These are phyloP conservation scores for Eulacestoma nigropectus DNA, from an alignment of 2,113 vertebrate genomes.

Conservation along the genomic window DNA sequence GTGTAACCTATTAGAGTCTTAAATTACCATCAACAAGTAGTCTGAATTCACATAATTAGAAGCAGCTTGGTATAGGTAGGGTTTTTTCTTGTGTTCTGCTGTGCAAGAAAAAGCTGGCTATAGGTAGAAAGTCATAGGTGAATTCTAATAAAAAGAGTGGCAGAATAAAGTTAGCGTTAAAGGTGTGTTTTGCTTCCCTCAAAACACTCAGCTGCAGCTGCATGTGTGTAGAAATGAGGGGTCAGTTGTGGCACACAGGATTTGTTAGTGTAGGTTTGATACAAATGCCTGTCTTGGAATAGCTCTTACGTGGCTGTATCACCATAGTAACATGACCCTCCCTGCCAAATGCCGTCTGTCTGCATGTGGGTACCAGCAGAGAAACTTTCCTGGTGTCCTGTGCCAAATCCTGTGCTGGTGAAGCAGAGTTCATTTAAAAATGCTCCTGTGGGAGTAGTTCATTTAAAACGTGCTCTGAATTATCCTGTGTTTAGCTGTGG, in stretches of 20 bases:
- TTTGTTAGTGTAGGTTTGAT: not conserved
- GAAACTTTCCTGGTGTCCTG: not conserved
- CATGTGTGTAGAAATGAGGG: not conserved
- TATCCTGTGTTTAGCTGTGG: not conserved
- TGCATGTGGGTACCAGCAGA: not conserved
- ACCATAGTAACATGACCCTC: not conserved
- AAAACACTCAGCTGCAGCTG: not conserved
- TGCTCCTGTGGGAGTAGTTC: not conserved
- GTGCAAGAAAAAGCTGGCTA: not conserved
- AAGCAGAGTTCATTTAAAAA: not conserved
- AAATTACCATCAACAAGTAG: not conserved
- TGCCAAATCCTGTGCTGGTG: not conserved
- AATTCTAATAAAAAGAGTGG: not conserved
- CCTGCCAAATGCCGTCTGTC: not conserved
- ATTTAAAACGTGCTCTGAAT: not conserved
- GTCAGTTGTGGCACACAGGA: not conserved
- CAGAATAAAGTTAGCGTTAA: not conserved
- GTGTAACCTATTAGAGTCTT: not conserved
- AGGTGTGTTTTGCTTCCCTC: not conserved
- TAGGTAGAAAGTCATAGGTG: not conserved
- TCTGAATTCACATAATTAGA: not conserved
- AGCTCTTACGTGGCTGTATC: not conserved
- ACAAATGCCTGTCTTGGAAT: not conserved
- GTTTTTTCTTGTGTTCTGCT: not conserved
- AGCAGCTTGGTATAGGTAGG: not conserved